A percentile compares a stretch with the other conserved stretches of the same genome.
These are phyloP conservation scores for Mesoclemmys tuberculata DNA, from an alignment of 2,113 vertebrate genomes.

Conservation along the genomic window DNA sequence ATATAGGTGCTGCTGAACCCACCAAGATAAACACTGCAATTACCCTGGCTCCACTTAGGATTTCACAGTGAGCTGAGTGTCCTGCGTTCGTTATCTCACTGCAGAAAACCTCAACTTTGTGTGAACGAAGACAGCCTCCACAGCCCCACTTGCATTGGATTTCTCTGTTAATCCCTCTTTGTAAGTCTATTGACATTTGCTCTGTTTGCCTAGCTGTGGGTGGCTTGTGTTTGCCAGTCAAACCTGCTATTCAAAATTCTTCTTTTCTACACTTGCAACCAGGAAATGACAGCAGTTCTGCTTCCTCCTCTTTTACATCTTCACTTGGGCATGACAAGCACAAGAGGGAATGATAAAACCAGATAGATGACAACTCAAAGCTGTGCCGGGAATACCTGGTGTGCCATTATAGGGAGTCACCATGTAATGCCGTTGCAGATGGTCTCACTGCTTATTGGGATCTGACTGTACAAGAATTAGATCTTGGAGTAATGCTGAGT, in stretches of 20 bases:
- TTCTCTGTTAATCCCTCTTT: neutral
- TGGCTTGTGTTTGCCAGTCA: neutral
- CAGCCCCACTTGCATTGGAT: neutral
- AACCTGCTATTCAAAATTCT: neutral
- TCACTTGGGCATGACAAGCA: neutral
- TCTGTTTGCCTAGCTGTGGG: neutral
- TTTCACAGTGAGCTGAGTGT: neutral
- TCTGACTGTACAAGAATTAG: neutral
- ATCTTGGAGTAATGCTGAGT: neutral
- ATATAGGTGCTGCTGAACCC: neutral
- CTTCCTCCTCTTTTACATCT: neutral
- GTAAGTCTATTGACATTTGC: slow-evolving; percentile 3
- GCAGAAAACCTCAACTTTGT: neutral
- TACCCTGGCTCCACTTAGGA: neutral
- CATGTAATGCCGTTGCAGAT: neutral
- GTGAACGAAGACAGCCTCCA: neutral
- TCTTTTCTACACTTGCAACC: neutral
- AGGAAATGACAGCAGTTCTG: neutral
- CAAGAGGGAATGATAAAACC: neutral
- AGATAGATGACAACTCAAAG: neutral
- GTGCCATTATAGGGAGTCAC: neutral
- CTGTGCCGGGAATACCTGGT: neutral
- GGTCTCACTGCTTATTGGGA: neutral
- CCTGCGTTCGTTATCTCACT: neutral
- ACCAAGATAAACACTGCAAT: neutral